A percentile compares a stretch with the other conserved stretches of the same genome.
Evolutionary conservation across 1,140 invertebrate species (phyloP).

Genomic region (Leptinotarsa texana): DNA sequence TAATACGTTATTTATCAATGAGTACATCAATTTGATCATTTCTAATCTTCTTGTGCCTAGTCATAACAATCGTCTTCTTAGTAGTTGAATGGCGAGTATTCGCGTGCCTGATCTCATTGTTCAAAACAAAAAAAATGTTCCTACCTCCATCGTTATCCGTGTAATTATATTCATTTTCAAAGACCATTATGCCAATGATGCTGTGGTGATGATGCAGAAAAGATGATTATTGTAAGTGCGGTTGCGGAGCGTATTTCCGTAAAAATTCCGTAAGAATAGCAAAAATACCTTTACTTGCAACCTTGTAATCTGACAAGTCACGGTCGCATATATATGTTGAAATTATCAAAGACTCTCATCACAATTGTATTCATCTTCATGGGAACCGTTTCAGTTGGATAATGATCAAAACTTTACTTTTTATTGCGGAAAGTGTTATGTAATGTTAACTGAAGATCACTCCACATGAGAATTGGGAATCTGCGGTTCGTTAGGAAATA

Average conservation of each 20-base stretch:
- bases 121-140: no score
- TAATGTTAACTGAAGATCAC: background rate
- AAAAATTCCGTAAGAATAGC: constrained; percentile 12
- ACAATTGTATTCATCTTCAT: constrained; percentile 16
- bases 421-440: background rate
- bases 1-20: no score
- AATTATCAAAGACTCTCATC: constrained; percentile 8
- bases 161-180: background rate
- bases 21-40: no score
- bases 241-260: constrained; percentile 6
- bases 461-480: no score
- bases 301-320: constrained; percentile 18
- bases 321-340: constrained; percentile 4
- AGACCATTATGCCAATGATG: background rate
- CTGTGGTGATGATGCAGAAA: constrained; percentile 6
- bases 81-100: no score
- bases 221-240: constrained; percentile 1
- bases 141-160: no score
- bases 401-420: background rate
- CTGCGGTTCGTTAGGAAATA: no score
- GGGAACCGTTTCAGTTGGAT: background rate
- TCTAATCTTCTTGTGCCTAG: no score
- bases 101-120: no score
- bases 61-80: no score
- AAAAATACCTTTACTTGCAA: constrained; percentile 3